These are phyloP conservation scores for Drosophila suzukii DNA, from an alignment of 1,140 invertebrate species.

Conservation along the genomic window DNA sequence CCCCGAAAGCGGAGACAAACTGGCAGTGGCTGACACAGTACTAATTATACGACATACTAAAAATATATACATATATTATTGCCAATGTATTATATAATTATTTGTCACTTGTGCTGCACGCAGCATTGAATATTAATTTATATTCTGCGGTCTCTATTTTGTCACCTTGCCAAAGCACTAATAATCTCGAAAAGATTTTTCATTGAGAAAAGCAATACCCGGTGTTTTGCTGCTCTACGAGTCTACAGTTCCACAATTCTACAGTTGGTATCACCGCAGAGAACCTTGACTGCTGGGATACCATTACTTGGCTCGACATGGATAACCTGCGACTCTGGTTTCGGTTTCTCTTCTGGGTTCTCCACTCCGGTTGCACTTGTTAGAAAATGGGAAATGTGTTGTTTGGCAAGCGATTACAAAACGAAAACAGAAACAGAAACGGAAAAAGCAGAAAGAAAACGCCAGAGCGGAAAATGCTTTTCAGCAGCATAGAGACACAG, in stretches of 20 bases:
- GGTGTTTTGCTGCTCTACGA: not conserved
- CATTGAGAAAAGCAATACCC: constrained; percentile 56
- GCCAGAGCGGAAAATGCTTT: constrained; percentile 62
- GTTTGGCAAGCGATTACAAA: constrained; percentile 75
- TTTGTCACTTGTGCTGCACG: constrained; percentile 41
- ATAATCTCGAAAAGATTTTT: constrained; percentile 43
- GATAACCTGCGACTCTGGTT: constrained; percentile 32
- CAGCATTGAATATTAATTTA: constrained; percentile 73
- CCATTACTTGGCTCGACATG: constrained; percentile 36
- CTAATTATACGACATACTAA: constrained; percentile 15
- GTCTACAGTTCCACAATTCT: not conserved
- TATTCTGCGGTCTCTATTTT: constrained; percentile 62
- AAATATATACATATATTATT: not conserved
- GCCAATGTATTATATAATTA: constrained; percentile 59
- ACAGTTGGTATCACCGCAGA: constrained; percentile 3
- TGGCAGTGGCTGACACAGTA: constrained; percentile 54
- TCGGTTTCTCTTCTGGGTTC: constrained; percentile 30
- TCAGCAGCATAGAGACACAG: constrained; percentile 39
- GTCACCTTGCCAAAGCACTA: constrained; percentile 63
- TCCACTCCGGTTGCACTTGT: constrained; percentile 72
- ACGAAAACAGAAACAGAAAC: constrained; percentile 32
- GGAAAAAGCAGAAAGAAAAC: constrained; percentile 57
- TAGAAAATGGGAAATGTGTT: constrained; percentile 39
- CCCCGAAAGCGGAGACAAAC: constrained; percentile 73
- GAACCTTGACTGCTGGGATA: constrained; percentile 69